phyloP scores from a whole-genome alignment of 2,888 invertebrate genomes.

The Sisyra nigra region DNA sequence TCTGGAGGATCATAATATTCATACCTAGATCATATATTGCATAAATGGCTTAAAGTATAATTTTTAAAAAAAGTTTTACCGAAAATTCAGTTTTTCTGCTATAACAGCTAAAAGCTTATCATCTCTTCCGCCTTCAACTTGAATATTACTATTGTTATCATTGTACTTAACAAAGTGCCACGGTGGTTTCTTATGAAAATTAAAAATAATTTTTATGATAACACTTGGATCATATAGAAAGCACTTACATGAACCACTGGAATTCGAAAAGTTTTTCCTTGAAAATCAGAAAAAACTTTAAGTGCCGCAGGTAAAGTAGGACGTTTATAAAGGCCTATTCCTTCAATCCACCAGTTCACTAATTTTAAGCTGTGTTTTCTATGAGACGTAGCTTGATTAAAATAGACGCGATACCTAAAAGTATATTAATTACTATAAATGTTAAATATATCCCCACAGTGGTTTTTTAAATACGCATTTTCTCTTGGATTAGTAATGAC shows the following conservation, averaged over 20 bases:
- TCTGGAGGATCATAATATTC: constrained; percentile 58
- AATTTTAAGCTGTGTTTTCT: constrained; percentile 38
- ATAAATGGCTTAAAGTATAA: neutral
- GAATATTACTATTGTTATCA: constrained; percentile 29
- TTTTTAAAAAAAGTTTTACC: constrained; percentile 23
- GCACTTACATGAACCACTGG: constrained; percentile 54
- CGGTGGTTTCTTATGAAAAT: constrained; percentile 38
- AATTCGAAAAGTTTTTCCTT: constrained; percentile 43
- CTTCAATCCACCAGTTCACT: constrained; percentile 58
- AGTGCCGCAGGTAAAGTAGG: constrained; percentile 46
- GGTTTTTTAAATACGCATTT: constrained; percentile 44
- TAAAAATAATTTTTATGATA: constrained; percentile 6
- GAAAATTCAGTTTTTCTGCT: constrained; percentile 51
- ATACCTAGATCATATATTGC: constrained; percentile 27
- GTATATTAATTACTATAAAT: neutral
- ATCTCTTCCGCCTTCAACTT: constrained; percentile 55
- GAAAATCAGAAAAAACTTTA: constrained; percentile 47
- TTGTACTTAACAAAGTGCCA: constrained; percentile 58
- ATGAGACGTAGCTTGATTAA: constrained; percentile 50
- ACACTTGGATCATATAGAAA: neutral
- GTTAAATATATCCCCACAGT: constrained; percentile 3
- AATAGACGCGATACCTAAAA: constrained; percentile 48
- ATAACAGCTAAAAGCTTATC: constrained; percentile 47
- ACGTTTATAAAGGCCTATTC: constrained; percentile 41
- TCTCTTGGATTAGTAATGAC: constrained; percentile 46